Evolutionary conservation across 2,888 invertebrate genomes (phyloP), one percentile per base, ranked within the genome.

Genomic region (Caenorhabditis angaria): DNA sequence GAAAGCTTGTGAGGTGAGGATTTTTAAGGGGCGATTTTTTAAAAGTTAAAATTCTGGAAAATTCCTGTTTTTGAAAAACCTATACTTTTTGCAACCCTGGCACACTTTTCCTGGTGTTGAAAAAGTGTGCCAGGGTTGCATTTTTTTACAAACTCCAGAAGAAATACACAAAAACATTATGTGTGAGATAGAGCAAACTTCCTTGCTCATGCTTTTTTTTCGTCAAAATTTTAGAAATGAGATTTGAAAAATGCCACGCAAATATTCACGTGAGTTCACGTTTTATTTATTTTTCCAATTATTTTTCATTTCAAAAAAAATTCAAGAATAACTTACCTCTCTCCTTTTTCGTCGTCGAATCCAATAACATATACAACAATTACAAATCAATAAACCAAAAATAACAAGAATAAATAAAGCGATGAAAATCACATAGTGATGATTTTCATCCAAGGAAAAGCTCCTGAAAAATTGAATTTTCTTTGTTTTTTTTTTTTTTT

Each of bases 361-460:
- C 25, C 61, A 72, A 50, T 61, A 72, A 48, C 72, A 72, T 29
- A 72, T 67, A 61, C 72, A 72, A 12, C 61, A 41, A 32, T 72
- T 72, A 35, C 67, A 67, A 20, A 67, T 57, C 32, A 67, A 54
- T 53, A 72, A 64, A 24, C 64, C n/a, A 4, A 72, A 54, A 47
- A 67, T 61, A 14, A 57, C 20, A 54, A 64, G 54, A 2, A 72
- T 54, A 4, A 65, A 67, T 27, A 72, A 54, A n/a, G 67, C 57
- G 18, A 72, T 72, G 48, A 72, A 53, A 28, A 66, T 29, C 18
- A 66, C 63, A 63, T 71, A 71, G 22, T 54, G 51, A 32, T 62
- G 59, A 41, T 70, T 64, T 25, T 70, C 32, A 50, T 63, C 65
- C 20, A 50, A 35, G 20, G 65, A 59, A 22, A 65, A 54, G 47